Evolutionary conservation across 1,140 invertebrate species (phyloP).

Genomic region (Caenorhabditis brenneri): DNA sequence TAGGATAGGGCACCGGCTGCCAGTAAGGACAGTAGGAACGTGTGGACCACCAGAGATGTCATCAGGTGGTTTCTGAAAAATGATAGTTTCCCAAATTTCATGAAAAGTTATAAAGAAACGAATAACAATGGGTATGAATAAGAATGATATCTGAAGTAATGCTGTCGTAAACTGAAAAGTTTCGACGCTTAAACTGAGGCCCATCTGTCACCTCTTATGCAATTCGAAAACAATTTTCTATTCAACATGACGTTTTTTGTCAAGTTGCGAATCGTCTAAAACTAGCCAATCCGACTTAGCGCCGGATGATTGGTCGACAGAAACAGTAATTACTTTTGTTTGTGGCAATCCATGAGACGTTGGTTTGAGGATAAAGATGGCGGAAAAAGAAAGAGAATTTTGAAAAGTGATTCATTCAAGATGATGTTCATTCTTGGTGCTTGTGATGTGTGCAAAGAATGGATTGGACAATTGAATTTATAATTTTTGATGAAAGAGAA

Average conservation of each 20-base stretch:
- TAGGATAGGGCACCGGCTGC: neutral
- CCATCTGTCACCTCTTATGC: constrained; percentile 42
- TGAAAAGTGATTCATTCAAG: constrained; percentile 13
- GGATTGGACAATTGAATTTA: constrained; percentile 11
- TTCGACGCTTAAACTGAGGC: neutral
- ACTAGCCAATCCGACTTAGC: constrained; percentile 38
- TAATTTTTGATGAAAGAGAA: constrained; percentile 44
- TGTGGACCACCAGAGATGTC: neutral
- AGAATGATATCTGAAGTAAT: neutral
- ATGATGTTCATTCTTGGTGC: neutral
- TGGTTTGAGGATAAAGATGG: constrained; percentile 21
- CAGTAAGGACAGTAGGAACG: neutral
- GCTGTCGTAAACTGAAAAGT: neutral
- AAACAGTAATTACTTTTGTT: constrained; percentile 42
- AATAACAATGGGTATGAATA: neutral
- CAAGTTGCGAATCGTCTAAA: constrained; percentile 25
- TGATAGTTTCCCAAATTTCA: neutral
- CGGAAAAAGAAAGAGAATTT: neutral
- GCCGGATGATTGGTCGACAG: constrained; percentile 29
- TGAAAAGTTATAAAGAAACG: neutral
- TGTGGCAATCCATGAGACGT: constrained; percentile 40
- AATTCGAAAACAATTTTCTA: constrained; percentile 40
- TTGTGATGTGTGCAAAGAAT: neutral
- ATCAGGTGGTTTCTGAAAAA: constrained; percentile 11
- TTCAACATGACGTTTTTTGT: constrained; percentile 38